Conservation (phyloP, 30 jellyfish, hydroid and myxozoan genomes). For the Hydra vulgaris region DNA sequence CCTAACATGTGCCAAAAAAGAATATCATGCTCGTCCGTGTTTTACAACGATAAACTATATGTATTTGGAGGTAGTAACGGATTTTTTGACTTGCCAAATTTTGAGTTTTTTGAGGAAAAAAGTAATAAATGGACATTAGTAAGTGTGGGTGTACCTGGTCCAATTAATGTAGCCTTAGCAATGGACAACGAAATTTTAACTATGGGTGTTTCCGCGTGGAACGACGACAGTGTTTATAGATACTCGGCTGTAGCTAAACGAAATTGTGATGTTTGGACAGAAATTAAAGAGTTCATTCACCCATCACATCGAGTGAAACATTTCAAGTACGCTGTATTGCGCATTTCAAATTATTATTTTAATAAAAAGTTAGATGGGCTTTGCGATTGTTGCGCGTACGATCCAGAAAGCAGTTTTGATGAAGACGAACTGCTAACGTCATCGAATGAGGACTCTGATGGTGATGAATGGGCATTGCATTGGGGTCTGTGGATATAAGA, state of each 20-base stretch:
- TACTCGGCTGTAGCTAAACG: constrained; percentile 9
- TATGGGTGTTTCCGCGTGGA: constrained; percentile 19
- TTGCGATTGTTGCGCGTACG: constrained; percentile 10
- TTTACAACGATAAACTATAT: constrained; percentile 13
- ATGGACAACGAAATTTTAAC: constrained; percentile 19
- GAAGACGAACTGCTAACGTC: neutral
- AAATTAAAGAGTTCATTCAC: constrained; percentile 16
- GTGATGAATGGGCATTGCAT: neutral
- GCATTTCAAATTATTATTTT: constrained; percentile 6
- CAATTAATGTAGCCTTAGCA: constrained; percentile 14
- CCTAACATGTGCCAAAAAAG: constrained; percentile 11
- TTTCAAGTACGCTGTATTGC: constrained; percentile 5
- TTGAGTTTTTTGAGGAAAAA: constrained; percentile 16
- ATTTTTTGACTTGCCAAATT: constrained; percentile 8
- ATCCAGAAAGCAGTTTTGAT: neutral
- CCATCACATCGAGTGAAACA: constrained; percentile 20
- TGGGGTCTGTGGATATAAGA: neutral
- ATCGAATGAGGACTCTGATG: neutral
- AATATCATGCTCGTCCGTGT: constrained; percentile 11
- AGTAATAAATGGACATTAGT: constrained; percentile 17
- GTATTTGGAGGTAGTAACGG: constrained; percentile 28
- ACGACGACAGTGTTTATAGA: constrained; percentile 10
- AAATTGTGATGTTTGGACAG: constrained; percentile 13
- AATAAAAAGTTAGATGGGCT: neutral
- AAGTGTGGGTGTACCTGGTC: constrained; percentile 2